These are phyloP conservation scores for Pomacea canaliculata DNA, from an alignment of 2,888 invertebrate species.

Conservation along the genomic window DNA sequence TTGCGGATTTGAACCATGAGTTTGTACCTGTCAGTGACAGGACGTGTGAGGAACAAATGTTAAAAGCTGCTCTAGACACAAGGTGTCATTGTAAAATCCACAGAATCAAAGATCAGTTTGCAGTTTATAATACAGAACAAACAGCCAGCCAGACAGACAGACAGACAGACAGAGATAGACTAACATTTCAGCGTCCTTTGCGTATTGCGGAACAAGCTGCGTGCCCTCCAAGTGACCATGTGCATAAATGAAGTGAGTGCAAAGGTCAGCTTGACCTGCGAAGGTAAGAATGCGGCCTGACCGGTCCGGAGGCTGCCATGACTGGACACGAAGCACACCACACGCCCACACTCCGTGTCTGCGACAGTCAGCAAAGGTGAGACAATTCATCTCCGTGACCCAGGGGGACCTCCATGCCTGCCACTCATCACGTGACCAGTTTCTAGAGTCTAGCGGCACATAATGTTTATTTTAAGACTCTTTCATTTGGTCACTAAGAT, in stretches of 20 bases:
- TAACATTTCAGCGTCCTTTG: constrained; percentile 2
- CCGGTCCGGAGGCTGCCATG: not conserved
- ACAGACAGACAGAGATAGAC: too few relatives aligned
- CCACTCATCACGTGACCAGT: too few relatives aligned
- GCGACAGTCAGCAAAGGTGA: not conserved
- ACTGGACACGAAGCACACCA: constrained; percentile 1
- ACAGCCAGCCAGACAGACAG: too few relatives aligned
- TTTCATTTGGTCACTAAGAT: too few relatives aligned
- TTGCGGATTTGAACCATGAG: constrained; percentile 77
- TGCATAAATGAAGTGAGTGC: not conserved
- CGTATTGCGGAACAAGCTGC: not conserved
- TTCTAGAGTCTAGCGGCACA: too few relatives aligned
- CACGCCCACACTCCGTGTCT: constrained; percentile 1
- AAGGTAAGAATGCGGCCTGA: not conserved
- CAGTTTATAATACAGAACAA: too few relatives aligned
- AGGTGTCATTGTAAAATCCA: not conserved
- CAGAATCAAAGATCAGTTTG: not conserved
- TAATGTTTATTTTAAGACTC: too few relatives aligned
- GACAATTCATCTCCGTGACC: too few relatives aligned
- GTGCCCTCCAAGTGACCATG: not conserved
- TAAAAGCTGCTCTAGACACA: not conserved
- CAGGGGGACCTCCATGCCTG: too few relatives aligned
- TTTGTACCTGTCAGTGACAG: constrained; percentile 75
- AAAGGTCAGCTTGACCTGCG: constrained; percentile 7
- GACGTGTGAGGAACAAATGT: not conserved